Base-by-base conservation (phyloP, 2,888 invertebrate genomes). In the Hemicrepidius hirtus region DNA sequence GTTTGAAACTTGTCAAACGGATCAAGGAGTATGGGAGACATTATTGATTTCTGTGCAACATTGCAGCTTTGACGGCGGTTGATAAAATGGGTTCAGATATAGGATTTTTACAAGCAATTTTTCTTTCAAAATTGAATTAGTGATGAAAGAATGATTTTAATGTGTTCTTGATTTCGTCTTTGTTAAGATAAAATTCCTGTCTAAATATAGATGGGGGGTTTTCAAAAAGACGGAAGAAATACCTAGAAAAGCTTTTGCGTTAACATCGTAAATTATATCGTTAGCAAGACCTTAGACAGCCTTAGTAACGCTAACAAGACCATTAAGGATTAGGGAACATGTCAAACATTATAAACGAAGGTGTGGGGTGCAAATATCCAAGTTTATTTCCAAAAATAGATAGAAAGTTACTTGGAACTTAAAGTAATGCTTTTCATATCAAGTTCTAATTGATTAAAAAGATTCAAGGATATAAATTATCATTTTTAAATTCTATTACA, bases 1-100 rank as follows among this genome's bases (percentile, higher is more conserved):
- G 46, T 18, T 46, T 18, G 16, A 46, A 18, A 46, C 46, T 46
- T 46, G 46, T 46, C 46, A 46, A 46, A 46, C 6, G 46, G 46
- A 46, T 46, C 46, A 46, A 20, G 46, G 46, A 20, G 46, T 20
- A 18, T 3, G 10, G 7, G 46, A 46, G 3, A 10, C 46, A 4
- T 18, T 46, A 46, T 46, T 18, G 46, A 46, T 46, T 46, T 20
- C 46, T 20, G 6, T 18, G 46, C 16, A 46, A 18, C 46, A 18
- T 16, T 18, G 46, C 46, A 46, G 16, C 2, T 46, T 9, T 46
- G 16, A 18, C 46, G 18, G 46, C 18, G 46, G 18, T 3, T 13
- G 46, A 18, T 46, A 18, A 46, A 46, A 46, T 16, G 12, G n/a
- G 41, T 16, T 46, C 16, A 46, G 9, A 16, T 20, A 9, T 3